Evolutionary conservation across 2,888 invertebrate genomes (phyloP), one percentile per base, ranked within the genome.

Genomic region (Meghimatium bilineatum): DNA sequence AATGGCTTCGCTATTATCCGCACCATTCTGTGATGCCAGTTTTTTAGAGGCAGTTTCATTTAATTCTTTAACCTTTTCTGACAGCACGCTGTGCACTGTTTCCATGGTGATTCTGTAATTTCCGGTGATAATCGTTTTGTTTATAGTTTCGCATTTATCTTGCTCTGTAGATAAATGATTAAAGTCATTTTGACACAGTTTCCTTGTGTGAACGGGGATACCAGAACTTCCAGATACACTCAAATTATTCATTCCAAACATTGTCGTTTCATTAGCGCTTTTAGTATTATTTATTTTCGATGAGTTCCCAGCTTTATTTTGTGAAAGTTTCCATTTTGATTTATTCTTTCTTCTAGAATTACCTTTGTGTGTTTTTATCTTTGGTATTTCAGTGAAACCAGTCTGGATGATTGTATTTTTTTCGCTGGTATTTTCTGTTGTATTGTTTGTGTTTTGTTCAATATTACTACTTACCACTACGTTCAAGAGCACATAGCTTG

Each of bases 141-240:
- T 79, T 5, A 66, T n/a, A 52, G 17, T 14, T 17, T 34, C 72
- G 29, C 80, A 80, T 72, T 56, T 80, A 10, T 60, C 38, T 1
- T n/a, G 0, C 3, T 52, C 36, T 29, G 38, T 63, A 23, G 38
- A 20, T 3, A 34, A 0, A 52, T 5, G 0, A 23, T 3, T n/a
- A 26, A 29, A 0, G 60, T 72, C 72, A 1, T 26, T 80, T 0
- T n/a, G 38, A 56, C 72, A 72, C 34, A 56, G 34, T 56, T 69
- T 69, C 14, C 71, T 32, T 14, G 32, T 34, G 14, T 49, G 10
- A 20, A 29, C 14, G 8, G 56, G 32, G 17, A n/a, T 26, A 29
- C 60, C 34, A n/a, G 29, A 17, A 36, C 44, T 66, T 3, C 29
- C 44, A n/a, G 72, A 8, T 12, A 29, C n/a, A 12, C 49, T n/a